Percentiles rank a stretch among this genome's conserved stretches.
Evolutionary conservation across 2,888 invertebrate genomes (phyloP).

Genomic region (Euplexia lucipara): DNA sequence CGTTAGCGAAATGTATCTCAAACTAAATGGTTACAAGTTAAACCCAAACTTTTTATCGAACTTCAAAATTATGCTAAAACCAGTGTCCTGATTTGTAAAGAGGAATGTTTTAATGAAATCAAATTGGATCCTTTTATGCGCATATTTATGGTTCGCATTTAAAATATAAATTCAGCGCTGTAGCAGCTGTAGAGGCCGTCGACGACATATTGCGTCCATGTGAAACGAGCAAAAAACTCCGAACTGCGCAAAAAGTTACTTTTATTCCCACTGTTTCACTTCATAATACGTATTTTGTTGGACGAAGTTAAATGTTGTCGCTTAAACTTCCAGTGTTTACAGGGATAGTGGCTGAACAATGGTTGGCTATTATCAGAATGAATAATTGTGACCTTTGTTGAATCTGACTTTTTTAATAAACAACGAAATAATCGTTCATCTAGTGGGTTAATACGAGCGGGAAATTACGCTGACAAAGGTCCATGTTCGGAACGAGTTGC

Average conservation of each 20-base stretch:
- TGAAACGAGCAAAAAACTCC: conserved; percentile 72
- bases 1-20: conserved; percentile 1
- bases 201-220: conserved; percentile 75
- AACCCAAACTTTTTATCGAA: conserved; percentile 52
- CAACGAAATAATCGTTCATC: background rate
- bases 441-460: background rate
- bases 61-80: conserved; percentile 71
- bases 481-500: background rate
- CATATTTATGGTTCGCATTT: conserved; percentile 83
- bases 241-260: conserved; percentile 57
- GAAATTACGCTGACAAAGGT: conserved; percentile 1
- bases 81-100: conserved; percentile 69
- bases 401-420: conserved; percentile 3
- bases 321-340: conserved; percentile 43
- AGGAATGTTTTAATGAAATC: conserved; percentile 78
- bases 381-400: background rate
- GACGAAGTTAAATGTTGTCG: conserved; percentile 38
- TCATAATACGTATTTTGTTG: conserved; percentile 55
- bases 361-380: conserved; percentile 16
- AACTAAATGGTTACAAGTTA: conserved; percentile 5
- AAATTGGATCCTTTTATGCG: conserved; percentile 88
- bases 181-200: conserved; percentile 65
- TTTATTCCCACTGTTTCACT: conserved; percentile 56
- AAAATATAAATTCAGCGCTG: conserved; percentile 71
- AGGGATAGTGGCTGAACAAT: conserved; percentile 35